Conservation (phyloP, 2,797 vertebrate species). For the Pyrrhura leucotis region DNA sequence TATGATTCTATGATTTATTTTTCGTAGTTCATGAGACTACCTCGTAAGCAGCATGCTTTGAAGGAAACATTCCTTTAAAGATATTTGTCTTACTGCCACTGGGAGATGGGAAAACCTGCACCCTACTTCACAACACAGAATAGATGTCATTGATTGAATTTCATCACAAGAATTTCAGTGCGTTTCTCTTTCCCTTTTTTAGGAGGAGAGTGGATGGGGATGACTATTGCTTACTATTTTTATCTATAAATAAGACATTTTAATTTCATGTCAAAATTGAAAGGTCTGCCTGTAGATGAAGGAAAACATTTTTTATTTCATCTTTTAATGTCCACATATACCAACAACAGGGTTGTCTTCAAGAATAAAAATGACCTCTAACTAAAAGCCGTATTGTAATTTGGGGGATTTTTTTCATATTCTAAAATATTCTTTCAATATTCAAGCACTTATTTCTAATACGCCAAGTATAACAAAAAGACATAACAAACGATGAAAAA, state of each 20-base stretch:
- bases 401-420: background rate
- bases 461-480: slow-evolving; percentile 18
- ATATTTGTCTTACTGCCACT: background rate
- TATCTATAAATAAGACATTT: background rate
- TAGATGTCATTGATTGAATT: background rate
- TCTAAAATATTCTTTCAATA: background rate
- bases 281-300: background rate
- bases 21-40: background rate
- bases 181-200: background rate
- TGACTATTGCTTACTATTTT: background rate
- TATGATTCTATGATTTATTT: background rate
- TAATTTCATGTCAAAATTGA: background rate
- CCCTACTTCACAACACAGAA: background rate
- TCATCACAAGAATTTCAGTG: background rate
- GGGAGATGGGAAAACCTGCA: background rate
- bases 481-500: slow-evolving; percentile 36
- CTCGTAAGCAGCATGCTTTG: background rate
- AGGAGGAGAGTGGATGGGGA: background rate
- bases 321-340: background rate
- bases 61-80: background rate
- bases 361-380: background rate
- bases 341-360: background rate
- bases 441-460: slow-evolving; percentile 17
- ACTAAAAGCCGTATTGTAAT: background rate
- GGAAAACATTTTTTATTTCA: background rate